Conservation (phyloP, 2,113 vertebrate genomes). For the Ploceus nigricollis region DNA sequence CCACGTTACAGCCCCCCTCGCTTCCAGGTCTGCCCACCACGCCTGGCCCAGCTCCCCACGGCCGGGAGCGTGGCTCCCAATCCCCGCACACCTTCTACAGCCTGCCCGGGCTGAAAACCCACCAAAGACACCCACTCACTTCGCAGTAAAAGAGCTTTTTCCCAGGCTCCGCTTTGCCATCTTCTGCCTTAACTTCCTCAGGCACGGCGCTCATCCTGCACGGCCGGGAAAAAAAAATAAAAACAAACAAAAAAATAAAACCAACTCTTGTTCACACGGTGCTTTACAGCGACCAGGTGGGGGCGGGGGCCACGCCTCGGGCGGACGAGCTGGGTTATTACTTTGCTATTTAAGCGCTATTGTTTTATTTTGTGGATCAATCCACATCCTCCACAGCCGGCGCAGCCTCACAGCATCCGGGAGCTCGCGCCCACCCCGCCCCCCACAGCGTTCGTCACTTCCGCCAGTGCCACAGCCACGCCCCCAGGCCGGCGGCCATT, state of each 20-base stretch:
- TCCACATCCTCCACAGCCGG: rapidly evolving
- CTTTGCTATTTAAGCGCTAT: background rate
- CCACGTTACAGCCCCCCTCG: rapidly evolving
- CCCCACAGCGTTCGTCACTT: background rate
- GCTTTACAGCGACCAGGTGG: rapidly evolving
- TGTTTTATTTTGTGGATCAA: rapidly evolving
- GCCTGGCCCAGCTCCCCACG: rapidly evolving
- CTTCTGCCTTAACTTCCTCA: background rate
- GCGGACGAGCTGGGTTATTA: rapidly evolving
- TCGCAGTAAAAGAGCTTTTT: slow-evolving; percentile 6
- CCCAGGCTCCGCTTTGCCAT: background rate
- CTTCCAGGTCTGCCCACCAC: rapidly evolving
- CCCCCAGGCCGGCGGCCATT: background rate
- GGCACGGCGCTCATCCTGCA: background rate
- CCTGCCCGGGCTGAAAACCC: background rate
- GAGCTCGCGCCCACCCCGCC: rapidly evolving
- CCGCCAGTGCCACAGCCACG: rapidly evolving
- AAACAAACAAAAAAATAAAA: rapidly evolving
- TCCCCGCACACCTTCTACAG: rapidly evolving
- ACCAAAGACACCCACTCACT: background rate
- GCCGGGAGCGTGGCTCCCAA: rapidly evolving
- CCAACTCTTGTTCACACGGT: rapidly evolving
- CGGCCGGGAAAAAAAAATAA: background rate
- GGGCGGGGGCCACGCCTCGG: rapidly evolving
- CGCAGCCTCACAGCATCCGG: background rate